Conservation (phyloP, 2,888 invertebrate species). For the Oithona nana region DNA sequence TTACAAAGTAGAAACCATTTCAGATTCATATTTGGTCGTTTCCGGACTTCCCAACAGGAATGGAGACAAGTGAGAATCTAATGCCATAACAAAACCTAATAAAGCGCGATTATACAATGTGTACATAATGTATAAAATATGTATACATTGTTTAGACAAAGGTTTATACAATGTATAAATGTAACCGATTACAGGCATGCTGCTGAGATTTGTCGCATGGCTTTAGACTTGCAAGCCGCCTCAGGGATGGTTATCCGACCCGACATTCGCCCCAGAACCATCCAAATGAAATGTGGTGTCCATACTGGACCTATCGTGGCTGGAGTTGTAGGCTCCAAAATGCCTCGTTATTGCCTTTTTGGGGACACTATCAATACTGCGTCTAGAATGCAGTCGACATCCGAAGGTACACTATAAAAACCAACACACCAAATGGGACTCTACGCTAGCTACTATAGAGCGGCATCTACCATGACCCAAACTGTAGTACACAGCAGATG, state of each 20-base stretch:
- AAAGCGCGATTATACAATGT: no score
- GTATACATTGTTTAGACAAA: no score
- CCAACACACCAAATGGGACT: not conserved
- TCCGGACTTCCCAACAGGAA: conserved; percentile 10
- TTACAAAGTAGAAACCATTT: conserved; percentile 13
- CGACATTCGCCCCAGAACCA: not conserved
- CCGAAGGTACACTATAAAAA: not conserved
- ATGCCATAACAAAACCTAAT: no score
- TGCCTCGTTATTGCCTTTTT: conserved; percentile 14
- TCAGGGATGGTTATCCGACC: not conserved
- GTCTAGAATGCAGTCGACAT: conserved; percentile 1
- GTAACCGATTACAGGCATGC: not conserved
- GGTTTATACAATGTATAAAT: no score
- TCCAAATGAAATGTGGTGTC: conserved; percentile 13
- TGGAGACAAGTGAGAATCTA: conserved; percentile 1
- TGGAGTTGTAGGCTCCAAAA: conserved; percentile 13
- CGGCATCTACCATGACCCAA: not conserved
- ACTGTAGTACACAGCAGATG: no score
- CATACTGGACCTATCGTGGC: conserved; percentile 9
- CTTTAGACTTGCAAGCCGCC: not conserved
- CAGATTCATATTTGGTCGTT: conserved; percentile 2
- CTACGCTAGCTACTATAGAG: not conserved
- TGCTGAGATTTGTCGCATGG: not conserved
- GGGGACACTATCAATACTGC: conserved; percentile 15
- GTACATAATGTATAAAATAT: no score